Conservation (phyloP, 2,888 invertebrate species). For the Tryphoninae sp. region DNA sequence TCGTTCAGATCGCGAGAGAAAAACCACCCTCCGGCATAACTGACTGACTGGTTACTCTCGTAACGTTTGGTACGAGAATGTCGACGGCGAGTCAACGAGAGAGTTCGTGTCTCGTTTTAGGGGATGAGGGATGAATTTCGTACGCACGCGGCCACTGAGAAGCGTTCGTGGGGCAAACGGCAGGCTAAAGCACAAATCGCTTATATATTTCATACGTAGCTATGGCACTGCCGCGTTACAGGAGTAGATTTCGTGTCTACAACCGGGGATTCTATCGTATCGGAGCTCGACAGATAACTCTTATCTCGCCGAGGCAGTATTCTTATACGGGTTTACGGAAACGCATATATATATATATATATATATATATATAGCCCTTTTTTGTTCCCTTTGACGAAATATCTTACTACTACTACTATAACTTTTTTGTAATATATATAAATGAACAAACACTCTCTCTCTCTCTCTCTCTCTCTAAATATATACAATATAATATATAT, state of each 20-base stretch:
- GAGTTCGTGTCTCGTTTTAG: neutral
- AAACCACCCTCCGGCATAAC: constrained; percentile 65
- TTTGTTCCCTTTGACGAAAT: too few relatives aligned
- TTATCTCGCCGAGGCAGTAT: constrained; percentile 78
- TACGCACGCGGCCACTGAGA: constrained; percentile 57
- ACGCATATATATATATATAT: constrained; percentile 13
- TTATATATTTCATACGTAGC: constrained; percentile 4
- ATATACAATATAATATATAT: too few relatives aligned
- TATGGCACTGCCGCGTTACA: neutral
- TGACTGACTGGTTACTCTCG: neutral
- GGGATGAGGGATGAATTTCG: constrained; percentile 49
- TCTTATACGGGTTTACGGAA: constrained; percentile 71
- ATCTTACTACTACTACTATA: neutral
- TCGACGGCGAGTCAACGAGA: constrained; percentile 3
- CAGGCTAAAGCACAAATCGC: constrained; percentile 25
- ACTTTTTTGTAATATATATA: neutral
- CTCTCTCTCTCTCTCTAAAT: too few relatives aligned
- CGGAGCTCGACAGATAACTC: constrained; percentile 78
- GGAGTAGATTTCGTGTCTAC: constrained; percentile 54
- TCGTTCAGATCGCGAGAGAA: constrained; percentile 75
- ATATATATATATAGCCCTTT: neutral
- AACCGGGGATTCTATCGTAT: constrained; percentile 78
- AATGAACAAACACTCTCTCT: too few relatives aligned
- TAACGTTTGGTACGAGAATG: constrained; percentile 17
- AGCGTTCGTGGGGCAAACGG: constrained; percentile 45